Conservation (phyloP, 2,888 invertebrate species). For the Eulithis prunata region DNA sequence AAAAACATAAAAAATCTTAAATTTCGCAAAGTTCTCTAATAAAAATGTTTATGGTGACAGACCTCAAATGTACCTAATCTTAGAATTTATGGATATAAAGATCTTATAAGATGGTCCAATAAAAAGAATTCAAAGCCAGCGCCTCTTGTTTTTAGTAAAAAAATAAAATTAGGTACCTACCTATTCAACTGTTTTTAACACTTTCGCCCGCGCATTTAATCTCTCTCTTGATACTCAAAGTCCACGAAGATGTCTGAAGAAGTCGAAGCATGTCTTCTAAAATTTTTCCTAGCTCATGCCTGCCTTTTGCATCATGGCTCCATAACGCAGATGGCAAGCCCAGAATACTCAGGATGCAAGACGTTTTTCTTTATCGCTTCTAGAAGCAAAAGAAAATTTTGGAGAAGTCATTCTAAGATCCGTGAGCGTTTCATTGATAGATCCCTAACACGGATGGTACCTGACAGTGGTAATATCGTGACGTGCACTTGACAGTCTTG, state of each 20-base stretch:
- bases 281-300: too few species aligned
- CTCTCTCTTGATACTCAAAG: neutral
- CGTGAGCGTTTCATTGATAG: neutral
- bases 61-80: slow-evolving; percentile 22
- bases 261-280: too few species aligned
- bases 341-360: too few species aligned
- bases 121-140: slow-evolving; percentile 19
- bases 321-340: too few species aligned
- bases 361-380: too few species aligned
- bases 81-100: slow-evolving; percentile 30
- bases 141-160: slow-evolving; percentile 9
- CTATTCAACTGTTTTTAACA: neutral
- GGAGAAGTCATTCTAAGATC: too few species aligned
- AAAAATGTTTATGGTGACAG: slow-evolving; percentile 29
- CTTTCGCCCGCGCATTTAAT: neutral
- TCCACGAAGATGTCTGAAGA: too few species aligned
- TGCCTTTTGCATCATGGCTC: too few species aligned
- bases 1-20: slow-evolving; percentile 22
- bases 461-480: slow-evolving; percentile 57
- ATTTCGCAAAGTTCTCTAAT: slow-evolving; percentile 24
- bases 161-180: slow-evolving; percentile 4
- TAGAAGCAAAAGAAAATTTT: too few species aligned
- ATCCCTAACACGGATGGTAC: slow-evolving; percentile 24
- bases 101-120: slow-evolving; percentile 12
- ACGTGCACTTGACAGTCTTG: slow-evolving; percentile 64